These are phyloP conservation scores for Drepana arcuata DNA, from an alignment of 1,140 invertebrate genomes.

Conservation along the genomic window DNA sequence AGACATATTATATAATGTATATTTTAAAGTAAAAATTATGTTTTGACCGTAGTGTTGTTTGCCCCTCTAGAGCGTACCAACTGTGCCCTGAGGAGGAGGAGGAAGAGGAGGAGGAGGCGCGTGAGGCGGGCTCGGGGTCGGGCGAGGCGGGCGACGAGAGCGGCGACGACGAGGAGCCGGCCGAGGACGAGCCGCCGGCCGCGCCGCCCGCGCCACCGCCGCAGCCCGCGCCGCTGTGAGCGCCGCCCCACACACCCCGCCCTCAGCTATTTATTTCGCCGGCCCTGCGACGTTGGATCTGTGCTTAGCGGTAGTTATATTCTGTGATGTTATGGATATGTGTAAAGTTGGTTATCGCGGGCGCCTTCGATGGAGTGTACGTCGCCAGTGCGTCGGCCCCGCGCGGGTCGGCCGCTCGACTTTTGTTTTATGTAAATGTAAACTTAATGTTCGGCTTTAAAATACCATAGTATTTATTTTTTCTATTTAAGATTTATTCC, in stretches of 20 bases:
- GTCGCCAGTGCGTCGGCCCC: background rate
- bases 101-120: conserved; percentile 54
- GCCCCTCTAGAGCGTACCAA: conserved; percentile 47
- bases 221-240: conserved; percentile 11
- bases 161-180: conserved; percentile 33
- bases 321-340: conserved; percentile 58
- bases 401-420: conserved; percentile 9
- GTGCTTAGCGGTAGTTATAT: conserved; percentile 54
- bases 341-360: conserved; percentile 31
- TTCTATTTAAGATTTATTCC: conserved; percentile 45
- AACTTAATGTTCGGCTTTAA: conserved; percentile 58
- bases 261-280: conserved; percentile 9
- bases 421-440: conserved; percentile 46
- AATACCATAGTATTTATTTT: conserved; percentile 64
- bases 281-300: conserved; percentile 1
- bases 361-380: conserved; percentile 33
- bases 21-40: too few species aligned
- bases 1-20: too few species aligned
- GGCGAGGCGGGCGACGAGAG: conserved; percentile 35
- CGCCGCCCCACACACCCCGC: conserved; percentile 2
- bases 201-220: conserved; percentile 14
- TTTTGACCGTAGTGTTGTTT: too few species aligned
- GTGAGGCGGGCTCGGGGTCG: conserved; percentile 33
- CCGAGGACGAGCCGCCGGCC: conserved; percentile 21
- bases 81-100: conserved; percentile 62